Evolutionary conservation across 2,888 invertebrate genomes (phyloP).

Genomic region (Andrena camellia): DNA sequence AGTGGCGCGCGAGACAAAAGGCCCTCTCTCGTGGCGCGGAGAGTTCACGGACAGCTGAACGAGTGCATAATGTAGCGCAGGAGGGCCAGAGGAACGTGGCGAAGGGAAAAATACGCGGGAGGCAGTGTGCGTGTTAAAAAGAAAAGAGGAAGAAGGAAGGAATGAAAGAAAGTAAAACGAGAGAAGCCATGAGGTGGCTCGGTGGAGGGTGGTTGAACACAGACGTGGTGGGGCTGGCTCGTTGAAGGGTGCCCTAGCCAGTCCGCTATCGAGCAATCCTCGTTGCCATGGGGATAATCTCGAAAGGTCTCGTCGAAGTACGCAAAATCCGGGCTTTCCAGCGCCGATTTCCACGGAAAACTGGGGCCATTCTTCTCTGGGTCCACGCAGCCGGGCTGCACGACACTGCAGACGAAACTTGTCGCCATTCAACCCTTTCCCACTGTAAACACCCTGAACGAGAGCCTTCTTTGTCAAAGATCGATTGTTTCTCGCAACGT

Average conservation of each 20-base stretch:
- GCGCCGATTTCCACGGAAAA: conserved; percentile 30
- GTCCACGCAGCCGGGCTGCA: neutral
- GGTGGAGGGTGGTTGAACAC: conserved; percentile 41
- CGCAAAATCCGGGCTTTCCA: conserved; percentile 56
- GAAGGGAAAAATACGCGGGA: conserved; percentile 28
- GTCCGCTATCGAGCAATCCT: conserved; percentile 75
- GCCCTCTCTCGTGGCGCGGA: conserved; percentile 23
- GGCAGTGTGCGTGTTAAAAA: conserved; percentile 16
- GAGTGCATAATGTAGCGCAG: conserved; percentile 58
- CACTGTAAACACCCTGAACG: neutral
- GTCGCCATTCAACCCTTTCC: neutral
- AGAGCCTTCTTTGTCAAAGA: neutral
- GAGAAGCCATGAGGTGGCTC: neutral
- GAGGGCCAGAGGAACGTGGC: conserved; percentile 28
- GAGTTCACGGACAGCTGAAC: conserved; percentile 55
- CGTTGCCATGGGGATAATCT: conserved; percentile 79
- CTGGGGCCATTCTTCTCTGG: conserved; percentile 19
- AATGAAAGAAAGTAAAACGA: neutral
- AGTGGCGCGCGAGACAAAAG: conserved; percentile 45
- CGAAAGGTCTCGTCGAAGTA: conserved; percentile 57
- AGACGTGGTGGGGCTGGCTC: conserved; percentile 29
- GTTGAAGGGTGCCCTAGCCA: conserved; percentile 58
- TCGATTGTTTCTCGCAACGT: too few relatives aligned
- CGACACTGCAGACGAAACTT: neutral
- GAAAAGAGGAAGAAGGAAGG: neutral